Base-by-base conservation (phyloP, 2,113 vertebrate species). In the Syrmaticus mikado region DNA sequence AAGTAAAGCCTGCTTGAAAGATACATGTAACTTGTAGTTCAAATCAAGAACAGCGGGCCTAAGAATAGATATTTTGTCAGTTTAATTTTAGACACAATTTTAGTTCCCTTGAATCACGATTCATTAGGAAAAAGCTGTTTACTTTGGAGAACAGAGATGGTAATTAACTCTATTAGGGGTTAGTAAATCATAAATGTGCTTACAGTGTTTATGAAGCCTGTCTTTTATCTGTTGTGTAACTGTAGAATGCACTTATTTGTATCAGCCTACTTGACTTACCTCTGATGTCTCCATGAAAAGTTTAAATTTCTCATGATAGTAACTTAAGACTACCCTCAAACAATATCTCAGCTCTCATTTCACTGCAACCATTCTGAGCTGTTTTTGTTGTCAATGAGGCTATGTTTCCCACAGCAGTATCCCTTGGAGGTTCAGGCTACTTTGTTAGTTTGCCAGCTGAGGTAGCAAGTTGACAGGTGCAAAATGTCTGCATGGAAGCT, bases 311-410 rank as follows among this genome's bases (percentile, higher is more conserved):
- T 98, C 97, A 97, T 94, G 96, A 97, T 96, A 92, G 97, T 98
- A 98, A 98, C 92, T 90, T 86, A 96, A 99, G 96, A 97, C 97
- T 97, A 27, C 81, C 93, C 94, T 94, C 97, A 94, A 97, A 98
- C 97, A 98, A 98, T 98, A 98, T 97, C 97, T 92, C 81, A 79
- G 94, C 96, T 98, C 96, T 94, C 91, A 57, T 98, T 97, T 97
- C 96, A 93, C 89, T 96, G 81, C 85, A 83, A 9, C 84, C 55
- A 38, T 14, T 50, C 78, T 52, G 60, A 68, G 50, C 89, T 74
- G 92, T 86, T 94, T 94, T 97, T 97, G 96, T 94, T 97, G 97
- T 95, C 97, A 97, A 11, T 34, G 82, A 48, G 96, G 95, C 96
- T 94, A 72, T 86, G 38, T 93, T 92, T 92, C 96, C 93, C 71